These are phyloP conservation scores for Hiodon tergisus DNA, from an alignment of 2,113 vertebrate genomes.

Conservation along the genomic window DNA sequence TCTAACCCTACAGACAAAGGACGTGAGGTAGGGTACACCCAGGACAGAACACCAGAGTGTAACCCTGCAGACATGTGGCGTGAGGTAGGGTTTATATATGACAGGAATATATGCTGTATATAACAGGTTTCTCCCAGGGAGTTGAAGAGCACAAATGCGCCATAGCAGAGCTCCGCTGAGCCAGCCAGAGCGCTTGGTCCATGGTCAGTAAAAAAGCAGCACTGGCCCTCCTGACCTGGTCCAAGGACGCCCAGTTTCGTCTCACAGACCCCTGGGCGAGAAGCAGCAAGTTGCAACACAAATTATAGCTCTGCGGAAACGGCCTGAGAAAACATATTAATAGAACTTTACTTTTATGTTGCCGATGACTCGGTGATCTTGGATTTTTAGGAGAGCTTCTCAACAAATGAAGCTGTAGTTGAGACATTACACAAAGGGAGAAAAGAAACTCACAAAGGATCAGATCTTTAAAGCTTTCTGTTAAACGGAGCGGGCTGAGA, in stretches of 20 bases:
- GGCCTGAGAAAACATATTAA: constrained; percentile 3
- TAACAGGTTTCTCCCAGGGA: no score
- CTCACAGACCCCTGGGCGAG: background rate
- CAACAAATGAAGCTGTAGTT: background rate
- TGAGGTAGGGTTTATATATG: no score
- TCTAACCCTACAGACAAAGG: no score
- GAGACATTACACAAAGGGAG: background rate
- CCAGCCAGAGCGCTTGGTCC: no score
- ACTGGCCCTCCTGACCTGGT: no score
- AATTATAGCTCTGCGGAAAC: background rate
- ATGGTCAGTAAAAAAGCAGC: no score
- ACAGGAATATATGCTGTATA: no score
- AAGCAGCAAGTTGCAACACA: constrained; percentile 11
- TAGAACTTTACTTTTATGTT: background rate
- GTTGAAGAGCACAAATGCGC: no score
- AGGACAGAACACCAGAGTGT: no score
- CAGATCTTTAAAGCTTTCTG: background rate
- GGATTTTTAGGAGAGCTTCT: background rate
- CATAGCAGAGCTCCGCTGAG: background rate
- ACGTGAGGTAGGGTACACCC: no score
- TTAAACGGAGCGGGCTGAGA: background rate
- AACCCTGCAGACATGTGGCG: no score
- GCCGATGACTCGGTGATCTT: background rate
- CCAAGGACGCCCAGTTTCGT: background rate
- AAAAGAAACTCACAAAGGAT: no score